Evolutionary conservation across 2,113 vertebrate species (phyloP), one percentile per base, ranked within the genome.

Genomic region (Vimba vimba): DNA sequence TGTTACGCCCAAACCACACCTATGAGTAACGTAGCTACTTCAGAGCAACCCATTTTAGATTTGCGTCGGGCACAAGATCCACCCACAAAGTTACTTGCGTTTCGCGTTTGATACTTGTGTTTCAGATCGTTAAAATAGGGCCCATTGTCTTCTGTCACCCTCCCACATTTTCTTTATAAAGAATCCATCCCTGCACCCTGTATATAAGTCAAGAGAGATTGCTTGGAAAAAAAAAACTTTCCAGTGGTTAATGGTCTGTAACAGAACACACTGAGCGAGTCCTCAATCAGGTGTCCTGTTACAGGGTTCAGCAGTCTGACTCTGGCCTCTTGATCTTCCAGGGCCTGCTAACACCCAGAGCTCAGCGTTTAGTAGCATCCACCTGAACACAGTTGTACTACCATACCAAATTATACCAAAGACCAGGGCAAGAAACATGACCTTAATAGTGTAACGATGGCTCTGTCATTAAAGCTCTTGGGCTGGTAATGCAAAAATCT

Each of bases 191-290:
- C 81, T 39, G 81, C 27, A 71, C 30, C 9, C 80, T 69, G 52
- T 82, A 69, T 69, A 80, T 33, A 86, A 39, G 39, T 25, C 52
- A 52, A 78, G 73, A 81, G n/a, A 83, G 88, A 74, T 50, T 4
- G 74, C 74, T 74, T 77, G 73, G 75, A 75, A 74, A 80, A 33
- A 80, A 33, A 33, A 85, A 86, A 73, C 21, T 23, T 66, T 87
- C 86, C 73, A 88, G 85, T 86, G 77, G 84, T 90, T 78, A 89
- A 85, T 85, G 55, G 85, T 74, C 90, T 91, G 79, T 90, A 90
- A 91, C 88, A 82, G 19, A 90, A 88, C 90, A 87, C 43, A 86
- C 50, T 27, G 62, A 10, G 62, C 57, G 45, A 39, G 6, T 45
- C 55, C 62, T 76, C 64, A n/a, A 83, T 30, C 57, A 82, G 88